These are phyloP conservation scores for Dinomys branickii DNA, from an alignment of 2,113 vertebrate genomes.

Conservation along the genomic window DNA sequence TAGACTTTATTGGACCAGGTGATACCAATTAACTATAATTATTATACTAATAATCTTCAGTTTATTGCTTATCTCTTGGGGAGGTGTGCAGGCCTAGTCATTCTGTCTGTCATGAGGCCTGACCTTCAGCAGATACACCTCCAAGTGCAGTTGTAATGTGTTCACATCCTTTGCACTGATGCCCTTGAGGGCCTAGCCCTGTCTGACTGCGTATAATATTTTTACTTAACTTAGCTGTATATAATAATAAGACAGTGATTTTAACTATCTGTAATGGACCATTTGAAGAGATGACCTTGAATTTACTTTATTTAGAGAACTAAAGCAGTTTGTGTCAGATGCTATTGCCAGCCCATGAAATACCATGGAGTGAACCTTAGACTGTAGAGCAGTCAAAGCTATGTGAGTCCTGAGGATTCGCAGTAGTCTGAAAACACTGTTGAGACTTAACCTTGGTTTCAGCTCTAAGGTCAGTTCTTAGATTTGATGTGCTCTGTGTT, in stretches of 20 bases:
- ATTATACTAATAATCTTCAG: too few species aligned
- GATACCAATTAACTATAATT: too few species aligned
- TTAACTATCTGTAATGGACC: not conserved
- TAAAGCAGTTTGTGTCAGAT: not conserved
- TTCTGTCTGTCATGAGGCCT: too few species aligned
- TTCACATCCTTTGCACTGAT: too few species aligned
- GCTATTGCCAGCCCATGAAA: not conserved
- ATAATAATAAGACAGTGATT: not conserved
- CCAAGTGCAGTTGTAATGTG: too few species aligned
- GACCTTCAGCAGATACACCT: too few species aligned
- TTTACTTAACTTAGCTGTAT: too few species aligned
- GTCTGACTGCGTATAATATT: too few species aligned
- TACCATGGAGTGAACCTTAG: not conserved
- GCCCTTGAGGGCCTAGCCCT: too few species aligned
- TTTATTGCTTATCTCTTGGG: too few species aligned
- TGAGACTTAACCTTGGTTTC: not conserved
- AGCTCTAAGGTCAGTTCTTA: not conserved
- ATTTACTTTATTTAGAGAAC: not conserved
- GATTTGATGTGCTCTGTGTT: not conserved
- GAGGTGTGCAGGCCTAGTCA: too few species aligned
- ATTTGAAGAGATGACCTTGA: not conserved
- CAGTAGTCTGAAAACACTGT: not conserved
- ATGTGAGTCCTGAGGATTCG: not conserved
- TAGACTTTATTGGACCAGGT: too few species aligned
- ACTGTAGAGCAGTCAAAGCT: not conserved